These are phyloP conservation scores for Eutrigla gurnardus DNA, from an alignment of 2,797 vertebrate genomes.

Conservation along the genomic window DNA sequence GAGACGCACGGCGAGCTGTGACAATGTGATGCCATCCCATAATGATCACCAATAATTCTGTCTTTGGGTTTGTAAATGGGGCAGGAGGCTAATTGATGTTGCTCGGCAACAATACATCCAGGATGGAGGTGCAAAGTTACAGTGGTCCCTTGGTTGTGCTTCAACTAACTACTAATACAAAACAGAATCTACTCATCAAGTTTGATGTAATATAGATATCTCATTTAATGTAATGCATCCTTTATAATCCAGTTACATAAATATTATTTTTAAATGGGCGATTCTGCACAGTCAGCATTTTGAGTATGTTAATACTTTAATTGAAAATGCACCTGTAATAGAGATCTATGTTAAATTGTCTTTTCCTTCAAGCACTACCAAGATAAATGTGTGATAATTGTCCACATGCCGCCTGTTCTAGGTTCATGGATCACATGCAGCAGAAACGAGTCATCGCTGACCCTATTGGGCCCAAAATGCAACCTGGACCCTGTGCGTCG, in stretches of 20 bases:
- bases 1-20: no score
- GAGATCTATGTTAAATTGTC: conserved; percentile 3
- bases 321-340: background rate
- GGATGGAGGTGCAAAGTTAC: conserved; percentile 62
- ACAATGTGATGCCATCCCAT: background rate
- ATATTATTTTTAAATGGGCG: background rate
- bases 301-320: background rate
- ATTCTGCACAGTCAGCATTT: background rate
- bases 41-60: background rate
- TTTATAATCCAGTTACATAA: background rate
- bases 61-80: conserved; percentile 31
- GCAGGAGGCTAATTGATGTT: conserved; percentile 65
- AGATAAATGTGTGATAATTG: background rate
- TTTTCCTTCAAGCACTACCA: background rate
- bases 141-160: no score
- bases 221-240: background rate
- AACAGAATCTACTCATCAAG: background rate
- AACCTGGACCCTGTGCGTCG: conserved; percentile 48
- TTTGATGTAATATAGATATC: background rate
- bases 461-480: conserved; percentile 57
- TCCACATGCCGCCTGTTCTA: conserved; percentile 34
- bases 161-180: background rate
- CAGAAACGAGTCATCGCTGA: conserved; percentile 57
- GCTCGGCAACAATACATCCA: conserved; percentile 67
- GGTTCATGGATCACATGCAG: conserved; percentile 74